phyloP scores from a whole-genome alignment of 2,888 invertebrate genomes.

The Spialia ferax region DNA sequence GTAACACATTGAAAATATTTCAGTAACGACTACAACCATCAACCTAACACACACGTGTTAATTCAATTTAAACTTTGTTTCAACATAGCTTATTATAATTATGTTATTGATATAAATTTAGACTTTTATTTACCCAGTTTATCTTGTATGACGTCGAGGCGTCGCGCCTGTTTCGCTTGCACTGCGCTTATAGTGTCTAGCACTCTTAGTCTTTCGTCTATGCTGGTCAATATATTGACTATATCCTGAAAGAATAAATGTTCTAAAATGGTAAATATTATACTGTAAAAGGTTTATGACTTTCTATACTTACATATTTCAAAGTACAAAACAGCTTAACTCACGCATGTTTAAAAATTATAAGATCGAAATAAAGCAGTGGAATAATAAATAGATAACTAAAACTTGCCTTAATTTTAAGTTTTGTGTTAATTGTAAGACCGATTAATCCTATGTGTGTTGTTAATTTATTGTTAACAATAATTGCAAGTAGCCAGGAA shows the following conservation, averaged over 20 bases:
- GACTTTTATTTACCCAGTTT: slow-evolving; percentile 69
- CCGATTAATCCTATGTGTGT: no score
- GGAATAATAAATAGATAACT: no score
- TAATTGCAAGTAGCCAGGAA: no score
- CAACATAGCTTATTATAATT: not conserved
- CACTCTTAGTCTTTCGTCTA: slow-evolving; percentile 75
- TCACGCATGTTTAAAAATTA: no score
- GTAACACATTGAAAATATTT: slow-evolving; percentile 34
- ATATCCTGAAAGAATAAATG: slow-evolving; percentile 67
- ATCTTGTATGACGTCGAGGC: slow-evolving; percentile 79
- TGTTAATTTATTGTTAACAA: not conserved
- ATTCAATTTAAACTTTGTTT: not conserved
- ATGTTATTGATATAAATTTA: slow-evolving; percentile 3
- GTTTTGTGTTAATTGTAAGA: no score
- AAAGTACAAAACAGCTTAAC: no score
- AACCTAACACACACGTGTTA: slow-evolving; percentile 12
- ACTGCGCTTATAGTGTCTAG: slow-evolving; percentile 74
- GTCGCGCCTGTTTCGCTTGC: slow-evolving; percentile 75
- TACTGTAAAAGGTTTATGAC: no score
- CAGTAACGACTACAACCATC: slow-evolving; percentile 22
- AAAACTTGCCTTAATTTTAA: no score
- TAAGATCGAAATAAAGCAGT: no score
- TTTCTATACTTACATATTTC: no score
- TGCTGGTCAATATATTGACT: slow-evolving; percentile 66
- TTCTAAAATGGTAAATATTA: no score